Percentiles rank a stretch among this genome's conserved stretches.
Conservation (phyloP, 1,140 invertebrate species). For the Hycleus cichorii region DNA sequence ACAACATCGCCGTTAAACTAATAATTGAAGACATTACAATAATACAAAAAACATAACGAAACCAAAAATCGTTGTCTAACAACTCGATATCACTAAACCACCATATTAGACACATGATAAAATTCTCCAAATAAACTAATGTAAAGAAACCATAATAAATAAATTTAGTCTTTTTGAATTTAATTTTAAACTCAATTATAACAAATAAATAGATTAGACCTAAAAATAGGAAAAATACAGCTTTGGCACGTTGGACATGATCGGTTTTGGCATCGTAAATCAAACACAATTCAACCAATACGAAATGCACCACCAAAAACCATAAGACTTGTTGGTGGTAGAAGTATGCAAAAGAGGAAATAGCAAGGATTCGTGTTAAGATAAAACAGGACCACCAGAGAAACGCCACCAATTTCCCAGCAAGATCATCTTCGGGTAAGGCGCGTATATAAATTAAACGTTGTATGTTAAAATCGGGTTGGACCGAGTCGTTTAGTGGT, state of each 20-base stretch:
- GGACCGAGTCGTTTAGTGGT: neutral
- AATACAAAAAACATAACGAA: conserved; percentile 46
- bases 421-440: conserved; percentile 53
- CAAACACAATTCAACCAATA: conserved; percentile 28
- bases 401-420: conserved; percentile 56
- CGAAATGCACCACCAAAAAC: conserved; percentile 27
- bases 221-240: conserved; percentile 54
- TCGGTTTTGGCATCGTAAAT: conserved; percentile 36
- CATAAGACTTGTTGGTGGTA: conserved; percentile 45
- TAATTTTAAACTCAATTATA: conserved; percentile 66
- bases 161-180: conserved; percentile 58
- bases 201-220: conserved; percentile 65
- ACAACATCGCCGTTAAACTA: conserved; percentile 34
- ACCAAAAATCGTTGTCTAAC: conserved; percentile 53
- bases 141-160: conserved; percentile 59
- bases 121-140: conserved; percentile 57
- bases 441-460: conserved; percentile 24
- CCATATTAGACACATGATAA: conserved; percentile 56
- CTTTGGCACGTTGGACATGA: conserved; percentile 29
- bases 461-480: conserved; percentile 25
- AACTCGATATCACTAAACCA: conserved; percentile 47
- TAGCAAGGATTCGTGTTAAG: conserved; percentile 55
- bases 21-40: conserved; percentile 38
- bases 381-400: conserved; percentile 67
- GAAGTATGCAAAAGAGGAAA: conserved; percentile 61